Evolutionary conservation across 2,888 invertebrate genomes (phyloP).

Genomic region (Poecilus cupreus): DNA sequence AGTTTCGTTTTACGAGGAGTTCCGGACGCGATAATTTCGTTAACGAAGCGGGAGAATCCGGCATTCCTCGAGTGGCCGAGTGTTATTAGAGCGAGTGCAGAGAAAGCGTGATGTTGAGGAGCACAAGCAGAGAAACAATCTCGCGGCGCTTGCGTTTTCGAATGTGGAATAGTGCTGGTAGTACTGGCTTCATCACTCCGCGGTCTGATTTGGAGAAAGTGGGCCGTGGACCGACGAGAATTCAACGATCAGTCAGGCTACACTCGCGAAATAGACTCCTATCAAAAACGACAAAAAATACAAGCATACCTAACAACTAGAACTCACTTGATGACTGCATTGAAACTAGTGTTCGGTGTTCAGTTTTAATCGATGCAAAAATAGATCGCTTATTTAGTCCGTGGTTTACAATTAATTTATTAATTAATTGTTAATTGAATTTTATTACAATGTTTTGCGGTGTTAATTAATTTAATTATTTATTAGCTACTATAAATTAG

Average conservation of each 20-base stretch:
- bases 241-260: constrained; percentile 29
- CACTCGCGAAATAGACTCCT: constrained; percentile 16
- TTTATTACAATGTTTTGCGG: too few species aligned
- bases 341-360: too few species aligned
- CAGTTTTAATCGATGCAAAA: too few species aligned
- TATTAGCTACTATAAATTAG: too few species aligned
- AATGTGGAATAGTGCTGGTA: constrained; percentile 44
- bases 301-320: not conserved
- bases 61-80: not conserved
- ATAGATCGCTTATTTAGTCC: too few species aligned
- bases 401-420: too few species aligned
- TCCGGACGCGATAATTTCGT: constrained; percentile 20
- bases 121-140: not conserved
- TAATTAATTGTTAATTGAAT: too few species aligned
- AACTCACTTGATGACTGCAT: too few species aligned
- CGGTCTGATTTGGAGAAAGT: constrained; percentile 51
- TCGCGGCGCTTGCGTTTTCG: constrained; percentile 48
- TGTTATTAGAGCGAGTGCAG: constrained; percentile 42
- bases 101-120: constrained; percentile 46
- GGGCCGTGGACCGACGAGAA: constrained; percentile 35
- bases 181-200: not conserved
- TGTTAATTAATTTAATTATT: too few species aligned
- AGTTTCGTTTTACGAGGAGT: not conserved
- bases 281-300: not conserved
- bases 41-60: not conserved